Conservation (phyloP, 2,888 invertebrate genomes). For the Carcina quercana region DNA sequence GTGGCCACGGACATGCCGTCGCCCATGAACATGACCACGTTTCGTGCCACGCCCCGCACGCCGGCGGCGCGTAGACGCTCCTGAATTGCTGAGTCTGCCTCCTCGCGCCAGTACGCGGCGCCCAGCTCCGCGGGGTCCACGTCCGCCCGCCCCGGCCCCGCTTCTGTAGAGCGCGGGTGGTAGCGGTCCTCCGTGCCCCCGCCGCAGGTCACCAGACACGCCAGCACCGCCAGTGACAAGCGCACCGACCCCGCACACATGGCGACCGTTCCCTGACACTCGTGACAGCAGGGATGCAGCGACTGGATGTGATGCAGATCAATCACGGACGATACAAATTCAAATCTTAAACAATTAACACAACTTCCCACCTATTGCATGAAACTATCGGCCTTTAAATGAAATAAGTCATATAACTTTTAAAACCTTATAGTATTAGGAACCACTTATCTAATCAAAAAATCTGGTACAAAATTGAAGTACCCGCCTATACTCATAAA, state of each 20-base stretch:
- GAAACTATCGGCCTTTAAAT: too few relatives aligned
- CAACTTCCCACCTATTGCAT: too few relatives aligned
- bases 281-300: too few relatives aligned
- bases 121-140: conserved; percentile 1
- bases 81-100: conserved; percentile 78
- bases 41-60: conserved; percentile 52
- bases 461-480: too few relatives aligned
- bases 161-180: not conserved
- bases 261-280: not conserved
- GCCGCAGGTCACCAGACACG: not conserved
- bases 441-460: too few relatives aligned
- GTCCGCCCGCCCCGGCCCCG: not conserved
- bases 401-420: too few relatives aligned
- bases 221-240: not conserved
- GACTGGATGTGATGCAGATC: too few relatives aligned
- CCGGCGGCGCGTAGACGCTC: conserved; percentile 71
- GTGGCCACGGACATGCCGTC: conserved; percentile 84
- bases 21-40: conserved; percentile 80
- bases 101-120: conserved; percentile 58
- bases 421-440: too few relatives aligned
- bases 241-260: not conserved
- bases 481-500: too few relatives aligned
- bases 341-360: too few relatives aligned
- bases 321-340: too few relatives aligned
- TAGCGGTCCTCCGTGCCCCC: not conserved